Evolutionary conservation across 2,113 vertebrate genomes (phyloP).

Genomic region (Trichechus manatus): DNA sequence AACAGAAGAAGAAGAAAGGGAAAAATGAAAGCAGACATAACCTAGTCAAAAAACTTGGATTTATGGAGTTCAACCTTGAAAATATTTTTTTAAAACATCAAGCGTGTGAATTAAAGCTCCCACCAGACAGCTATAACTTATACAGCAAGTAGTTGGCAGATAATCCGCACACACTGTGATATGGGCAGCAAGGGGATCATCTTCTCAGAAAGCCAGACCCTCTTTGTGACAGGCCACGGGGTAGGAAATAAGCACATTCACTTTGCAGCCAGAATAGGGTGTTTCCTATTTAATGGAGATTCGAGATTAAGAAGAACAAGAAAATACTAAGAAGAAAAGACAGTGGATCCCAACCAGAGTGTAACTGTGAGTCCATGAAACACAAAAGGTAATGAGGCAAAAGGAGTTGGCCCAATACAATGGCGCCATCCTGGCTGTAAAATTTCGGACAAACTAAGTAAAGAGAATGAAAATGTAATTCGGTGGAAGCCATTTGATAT

Average conservation of each 20-base stretch:
- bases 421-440: neutral
- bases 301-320: slow-evolving; percentile 15
- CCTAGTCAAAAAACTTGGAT: slow-evolving; percentile 70
- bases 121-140: slow-evolving; percentile 79
- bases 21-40: slow-evolving; percentile 74
- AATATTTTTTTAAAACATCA: slow-evolving; percentile 75
- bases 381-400: neutral
- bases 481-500: neutral
- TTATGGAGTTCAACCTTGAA: slow-evolving; percentile 80
- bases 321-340: slow-evolving; percentile 16
- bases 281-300: slow-evolving; percentile 34
- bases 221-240: slow-evolving; percentile 30
- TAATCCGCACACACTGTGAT: slow-evolving; percentile 66
- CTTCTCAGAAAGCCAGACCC: slow-evolving; percentile 53
- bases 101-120: slow-evolving; percentile 79
- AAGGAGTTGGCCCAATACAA: neutral
- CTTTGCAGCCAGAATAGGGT: slow-evolving; percentile 13
- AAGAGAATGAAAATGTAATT: slow-evolving; percentile 30
- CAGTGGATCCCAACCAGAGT: neutral
- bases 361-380: neutral
- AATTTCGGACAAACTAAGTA: neutral
- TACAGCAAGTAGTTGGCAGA: slow-evolving; percentile 75
- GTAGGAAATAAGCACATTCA: neutral
- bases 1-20: slow-evolving; percentile 64
- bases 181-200: slow-evolving; percentile 28